Conservation (phyloP, 2,113 vertebrate species). For the Nanorana parkeri region DNA sequence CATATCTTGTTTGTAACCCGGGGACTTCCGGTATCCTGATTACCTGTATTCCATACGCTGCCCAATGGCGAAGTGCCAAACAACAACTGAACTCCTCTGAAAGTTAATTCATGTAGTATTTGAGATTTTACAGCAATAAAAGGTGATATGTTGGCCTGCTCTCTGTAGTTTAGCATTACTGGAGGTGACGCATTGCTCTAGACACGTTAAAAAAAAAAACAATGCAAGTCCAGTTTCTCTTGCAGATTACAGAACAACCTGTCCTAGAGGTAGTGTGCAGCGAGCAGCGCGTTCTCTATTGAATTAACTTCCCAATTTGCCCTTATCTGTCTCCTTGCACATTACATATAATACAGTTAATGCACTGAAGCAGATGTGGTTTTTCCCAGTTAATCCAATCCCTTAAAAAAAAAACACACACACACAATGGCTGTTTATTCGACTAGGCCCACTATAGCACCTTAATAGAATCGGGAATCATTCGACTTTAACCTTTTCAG, state of each 20-base stretch:
- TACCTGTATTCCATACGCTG: no score
- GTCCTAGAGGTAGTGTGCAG: slow-evolving; percentile 28
- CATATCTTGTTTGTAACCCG: no score
- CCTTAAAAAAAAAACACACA: slow-evolving; percentile 11
- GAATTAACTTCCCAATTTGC: slow-evolving; percentile 39
- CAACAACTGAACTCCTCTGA: no score
- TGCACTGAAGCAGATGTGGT: slow-evolving; percentile 51
- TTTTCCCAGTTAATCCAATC: slow-evolving; percentile 52
- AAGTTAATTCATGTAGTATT: neutral
- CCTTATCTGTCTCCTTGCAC: slow-evolving; percentile 49
- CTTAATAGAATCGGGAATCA: slow-evolving; percentile 36
- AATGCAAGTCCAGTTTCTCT: neutral
- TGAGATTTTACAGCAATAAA: neutral
- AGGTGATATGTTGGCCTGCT: neutral
- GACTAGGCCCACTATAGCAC: neutral
- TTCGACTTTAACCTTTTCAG: slow-evolving; percentile 28
- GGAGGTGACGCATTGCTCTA: neutral
- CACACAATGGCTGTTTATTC: slow-evolving; percentile 35
- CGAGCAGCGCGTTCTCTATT: slow-evolving; percentile 31
- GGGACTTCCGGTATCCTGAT: no score
- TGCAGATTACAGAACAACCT: slow-evolving; percentile 31
- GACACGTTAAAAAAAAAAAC: neutral
- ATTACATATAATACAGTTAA: slow-evolving; percentile 52
- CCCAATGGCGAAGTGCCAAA: no score
- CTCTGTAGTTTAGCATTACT: neutral